Base-by-base conservation (phyloP, 2,888 invertebrate species). In the Parascotia fuliginaria region DNA sequence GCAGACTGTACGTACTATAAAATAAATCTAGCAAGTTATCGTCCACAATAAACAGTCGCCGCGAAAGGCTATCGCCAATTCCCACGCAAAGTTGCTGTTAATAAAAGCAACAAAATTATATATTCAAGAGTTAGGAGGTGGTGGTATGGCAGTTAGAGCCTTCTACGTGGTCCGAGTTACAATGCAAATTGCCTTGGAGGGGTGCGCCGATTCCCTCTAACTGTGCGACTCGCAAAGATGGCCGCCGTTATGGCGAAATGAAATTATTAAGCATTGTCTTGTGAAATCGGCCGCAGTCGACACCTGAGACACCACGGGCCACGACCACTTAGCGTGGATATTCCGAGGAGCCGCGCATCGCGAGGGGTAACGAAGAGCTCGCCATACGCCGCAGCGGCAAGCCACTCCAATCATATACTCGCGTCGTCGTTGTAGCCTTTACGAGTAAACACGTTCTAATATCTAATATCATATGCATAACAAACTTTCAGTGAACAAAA, bases 201-300 rank as follows among this genome's bases (percentile, higher is more conserved):
- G 89, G 90, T 89, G 89, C 86, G 85, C 79, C 86, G 85, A 85
- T 89, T 89, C 89, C 90, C 85, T 89, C 85, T 87, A 90, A 89
- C 90, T 91, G 90, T 88, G 86, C 85, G 91, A 90, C 85, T 91
- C 75, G 80, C 87, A 87, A 91, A 90, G 91, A 91, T 91, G 91
- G 92, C 90, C 87, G 91, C 84, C 86, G 79, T 91, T 91, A 92
- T 90, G 87, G 90, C 82, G 85, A 90, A 91, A 92, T 92, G 92
- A 92, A 92, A 92, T 92, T 91, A 92, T 92, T 92, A 92, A 90
- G 91, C 90, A 92, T 91, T 91, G 92, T 91, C 92, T 91, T 91
- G 88, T 88, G 88, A 85, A 91, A 91, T 92, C 90, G 89, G 87
- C 90, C 90, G 87, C 88, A 86, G 90, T 89, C 90, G 89, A 89